A percentile compares a stretch with the other conserved stretches of the same genome.
phyloP scores from a whole-genome alignment of 1,140 invertebrate genomes.

The Drosophila guanche region DNA sequence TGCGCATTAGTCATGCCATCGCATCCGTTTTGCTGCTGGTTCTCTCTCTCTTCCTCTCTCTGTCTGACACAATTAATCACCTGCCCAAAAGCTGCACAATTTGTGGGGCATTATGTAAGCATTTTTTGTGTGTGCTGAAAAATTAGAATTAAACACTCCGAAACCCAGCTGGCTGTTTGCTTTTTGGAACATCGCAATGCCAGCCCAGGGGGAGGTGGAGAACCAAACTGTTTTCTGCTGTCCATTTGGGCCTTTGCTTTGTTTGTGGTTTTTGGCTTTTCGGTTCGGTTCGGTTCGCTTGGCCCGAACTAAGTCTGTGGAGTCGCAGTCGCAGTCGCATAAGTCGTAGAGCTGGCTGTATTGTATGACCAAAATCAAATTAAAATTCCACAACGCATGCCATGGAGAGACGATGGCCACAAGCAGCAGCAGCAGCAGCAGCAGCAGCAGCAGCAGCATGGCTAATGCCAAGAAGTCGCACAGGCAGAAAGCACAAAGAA shows the following conservation, averaged over 20 bases:
- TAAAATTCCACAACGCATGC: conserved; percentile 81
- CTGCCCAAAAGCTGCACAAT: conserved; percentile 51
- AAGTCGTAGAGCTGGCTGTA: conserved; percentile 52
- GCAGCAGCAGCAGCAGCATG: conserved; percentile 51
- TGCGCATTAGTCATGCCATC: conserved; percentile 65
- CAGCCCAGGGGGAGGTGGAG: conserved; percentile 33
- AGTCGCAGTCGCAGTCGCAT: conserved; percentile 31
- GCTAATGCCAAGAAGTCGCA: conserved; percentile 75
- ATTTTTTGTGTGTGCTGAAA: conserved; percentile 17
- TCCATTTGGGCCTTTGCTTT: conserved; percentile 19
- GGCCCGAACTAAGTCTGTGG: conserved; percentile 17
- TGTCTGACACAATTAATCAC: conserved; percentile 40
- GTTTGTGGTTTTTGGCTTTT: conserved; percentile 31
- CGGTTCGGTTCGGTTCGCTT: conserved; percentile 54
- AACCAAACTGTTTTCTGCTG: conserved; percentile 34
- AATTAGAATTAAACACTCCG: conserved; percentile 36
- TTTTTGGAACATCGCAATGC: conserved; percentile 13
- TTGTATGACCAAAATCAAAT: conserved; percentile 79
- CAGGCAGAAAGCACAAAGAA: conserved; percentile 38
- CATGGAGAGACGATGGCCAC: conserved; percentile 19
- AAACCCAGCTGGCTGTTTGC: conserved; percentile 17
- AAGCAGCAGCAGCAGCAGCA: conserved; percentile 6
- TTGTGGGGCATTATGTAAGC: conserved; percentile 56
- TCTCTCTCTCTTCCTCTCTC: conserved; percentile 20
- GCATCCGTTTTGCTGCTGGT: conserved; percentile 36